Evolutionary conservation across 2,888 invertebrate genomes (phyloP), one percentile per base, ranked within the genome.

Genomic region (Cosmorhoe ocellata): DNA sequence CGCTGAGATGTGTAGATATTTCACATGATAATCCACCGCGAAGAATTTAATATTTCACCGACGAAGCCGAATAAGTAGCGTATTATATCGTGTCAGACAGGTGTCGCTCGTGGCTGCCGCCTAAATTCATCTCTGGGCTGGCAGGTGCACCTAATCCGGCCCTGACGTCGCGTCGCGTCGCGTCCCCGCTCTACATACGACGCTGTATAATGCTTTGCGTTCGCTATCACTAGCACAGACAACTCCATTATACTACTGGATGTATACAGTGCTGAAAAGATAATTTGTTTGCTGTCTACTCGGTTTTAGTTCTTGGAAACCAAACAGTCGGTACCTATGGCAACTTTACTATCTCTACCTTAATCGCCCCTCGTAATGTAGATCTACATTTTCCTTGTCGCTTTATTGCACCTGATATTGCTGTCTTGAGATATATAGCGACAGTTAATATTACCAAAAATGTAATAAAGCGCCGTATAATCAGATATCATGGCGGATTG

Each of bases 21-120:
- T 69, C 64, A 64, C 69, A 67, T 66, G 72, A 75, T 81, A 81
- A 83, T 81, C 81, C 75, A 60, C 56, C 64, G 67, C 69, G 76
- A 82, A 78, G 78, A 81, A 77, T 80, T 80, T 80, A 83, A 86
- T 86, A 87, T 87, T 84, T 85, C 81, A 84, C 81, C 74, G 71
- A 69, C 73, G 72, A 78, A 84, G 72, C 71, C 76, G 73, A 79
- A 84, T 84, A 84, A 84, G 84, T 80, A 82, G 79, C 79, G 80
- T 81, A 81, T 83, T 84, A 82, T 82, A 79, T 82, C 75, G 71
- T 73, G 76, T 76, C 74, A 82, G 86, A 85, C 86, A 87, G 86
- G 82, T 87, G 86, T 85, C 86, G 80, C 82, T 84, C 68, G 71
- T 74, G 77, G 76, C 80, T 76, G 69, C 75, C 72, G 71, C 70